Conservation (phyloP, 2,113 vertebrate genomes). For the Neopipo cinnamomea region DNA sequence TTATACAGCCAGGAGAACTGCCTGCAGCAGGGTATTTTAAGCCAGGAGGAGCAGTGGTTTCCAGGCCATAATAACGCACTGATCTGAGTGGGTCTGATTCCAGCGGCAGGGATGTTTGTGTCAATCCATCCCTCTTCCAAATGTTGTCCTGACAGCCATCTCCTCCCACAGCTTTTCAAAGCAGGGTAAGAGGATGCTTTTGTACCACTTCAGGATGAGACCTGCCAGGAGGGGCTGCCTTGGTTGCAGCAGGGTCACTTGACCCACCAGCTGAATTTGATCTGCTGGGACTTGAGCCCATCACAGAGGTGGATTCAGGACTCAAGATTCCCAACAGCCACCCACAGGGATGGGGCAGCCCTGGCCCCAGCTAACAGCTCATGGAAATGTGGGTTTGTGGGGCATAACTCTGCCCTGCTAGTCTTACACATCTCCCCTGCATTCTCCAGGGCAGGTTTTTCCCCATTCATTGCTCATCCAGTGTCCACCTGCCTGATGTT, state of each 20-base stretch:
- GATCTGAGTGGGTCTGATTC: not conserved
- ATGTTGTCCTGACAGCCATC: not conserved
- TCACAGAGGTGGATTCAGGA: not conserved
- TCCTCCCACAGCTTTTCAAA: not conserved
- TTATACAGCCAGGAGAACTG: not conserved
- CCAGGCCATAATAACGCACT: not conserved
- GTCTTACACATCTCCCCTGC: not conserved
- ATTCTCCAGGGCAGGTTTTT: not conserved
- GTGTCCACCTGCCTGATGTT: fast-evolving
- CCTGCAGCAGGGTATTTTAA: not conserved
- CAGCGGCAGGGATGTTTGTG: fast-evolving
- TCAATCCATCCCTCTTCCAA: not conserved
- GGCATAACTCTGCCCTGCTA: not conserved
- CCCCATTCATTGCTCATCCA: fast-evolving
- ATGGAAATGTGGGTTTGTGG: not conserved
- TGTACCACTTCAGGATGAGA: fast-evolving
- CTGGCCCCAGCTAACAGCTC: fast-evolving
- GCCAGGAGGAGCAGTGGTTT: not conserved
- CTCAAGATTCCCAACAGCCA: not conserved
- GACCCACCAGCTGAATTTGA: not conserved
- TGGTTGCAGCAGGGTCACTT: not conserved
- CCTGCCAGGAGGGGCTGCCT: not conserved
- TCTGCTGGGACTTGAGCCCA: not conserved
- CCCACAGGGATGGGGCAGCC: not conserved
- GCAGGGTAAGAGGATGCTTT: not conserved